Evolutionary conservation across 2,797 vertebrate species (phyloP).

Genomic region (Eptatretus atami): DNA sequence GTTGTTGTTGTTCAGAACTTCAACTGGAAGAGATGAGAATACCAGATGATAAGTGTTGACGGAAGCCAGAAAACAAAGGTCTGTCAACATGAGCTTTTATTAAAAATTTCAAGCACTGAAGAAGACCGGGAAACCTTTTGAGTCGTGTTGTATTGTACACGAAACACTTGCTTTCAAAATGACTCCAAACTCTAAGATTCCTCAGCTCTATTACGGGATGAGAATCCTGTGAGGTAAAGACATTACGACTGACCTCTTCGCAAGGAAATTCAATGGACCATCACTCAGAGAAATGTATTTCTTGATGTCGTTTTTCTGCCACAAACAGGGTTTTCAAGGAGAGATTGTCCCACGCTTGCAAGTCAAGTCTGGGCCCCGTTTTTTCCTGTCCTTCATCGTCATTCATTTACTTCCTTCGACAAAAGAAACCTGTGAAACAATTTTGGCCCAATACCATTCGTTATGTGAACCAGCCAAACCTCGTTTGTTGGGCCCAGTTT

Average conservation of each 20-base stretch:
- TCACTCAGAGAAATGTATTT: no score
- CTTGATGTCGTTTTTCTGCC: not conserved
- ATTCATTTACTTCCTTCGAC: slow-evolving; percentile 69
- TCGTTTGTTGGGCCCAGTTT: slow-evolving; percentile 23
- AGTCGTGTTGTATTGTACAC: slow-evolving; percentile 33
- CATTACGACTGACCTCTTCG: not conserved
- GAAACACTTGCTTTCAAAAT: slow-evolving; percentile 28
- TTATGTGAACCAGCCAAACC: slow-evolving; percentile 42
- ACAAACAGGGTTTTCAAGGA: slow-evolving; percentile 26
- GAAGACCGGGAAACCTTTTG: slow-evolving; percentile 46
- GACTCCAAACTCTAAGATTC: slow-evolving; percentile 35
- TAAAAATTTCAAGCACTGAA: no score
- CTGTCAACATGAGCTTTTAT: no score
- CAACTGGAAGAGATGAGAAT: no score
- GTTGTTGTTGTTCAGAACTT: no score
- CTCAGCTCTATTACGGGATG: slow-evolving; percentile 41
- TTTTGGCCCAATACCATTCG: slow-evolving; percentile 59
- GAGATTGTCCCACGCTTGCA: slow-evolving; percentile 30
- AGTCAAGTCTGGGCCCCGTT: slow-evolving; percentile 16
- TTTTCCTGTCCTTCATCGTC: slow-evolving; percentile 36
- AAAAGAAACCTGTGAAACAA: slow-evolving; percentile 30
- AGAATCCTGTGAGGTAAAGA: slow-evolving; percentile 47
- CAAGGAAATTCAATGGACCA: no score
- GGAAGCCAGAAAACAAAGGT: no score
- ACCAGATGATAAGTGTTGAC: no score